A percentile compares a stretch with the other conserved stretches of the same genome.
Evolutionary conservation across 1,140 invertebrate species (phyloP).

Genomic region (Temnothorax curvispinosus): DNA sequence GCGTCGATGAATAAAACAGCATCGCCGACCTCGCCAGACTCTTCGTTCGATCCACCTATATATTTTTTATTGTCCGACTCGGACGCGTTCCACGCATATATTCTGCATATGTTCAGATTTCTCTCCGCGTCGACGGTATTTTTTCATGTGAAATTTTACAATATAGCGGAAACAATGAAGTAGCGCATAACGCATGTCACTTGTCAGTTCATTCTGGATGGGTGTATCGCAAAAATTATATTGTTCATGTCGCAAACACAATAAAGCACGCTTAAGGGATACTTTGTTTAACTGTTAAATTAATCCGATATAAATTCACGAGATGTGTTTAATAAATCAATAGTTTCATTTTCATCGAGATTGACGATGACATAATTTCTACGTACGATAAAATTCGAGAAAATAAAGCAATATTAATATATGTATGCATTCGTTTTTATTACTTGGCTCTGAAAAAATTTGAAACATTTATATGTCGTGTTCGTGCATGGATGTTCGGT

Average conservation of each 20-base stretch:
- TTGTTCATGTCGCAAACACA: background rate
- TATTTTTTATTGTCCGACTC: slow-evolving; percentile 42
- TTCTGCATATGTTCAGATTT: slow-evolving; percentile 11
- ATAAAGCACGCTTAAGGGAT: background rate
- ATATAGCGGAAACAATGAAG: slow-evolving; percentile 29
- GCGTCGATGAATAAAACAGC: slow-evolving; percentile 61
- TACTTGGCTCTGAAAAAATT: background rate
- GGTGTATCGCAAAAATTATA: slow-evolving; percentile 34
- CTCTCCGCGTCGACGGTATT: background rate
- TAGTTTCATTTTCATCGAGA: background rate
- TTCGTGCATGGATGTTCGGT: background rate
- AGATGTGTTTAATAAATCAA: background rate
- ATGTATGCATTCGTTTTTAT: background rate
- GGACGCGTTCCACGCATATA: slow-evolving; percentile 11
- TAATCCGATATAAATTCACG: slow-evolving; percentile 30
- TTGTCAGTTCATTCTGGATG: background rate
- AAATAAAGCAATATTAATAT: slow-evolving; percentile 9
- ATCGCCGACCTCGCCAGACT: slow-evolving; percentile 4
- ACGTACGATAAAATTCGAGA: background rate
- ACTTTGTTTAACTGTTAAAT: slow-evolving; percentile 32
- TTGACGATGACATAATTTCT: background rate
- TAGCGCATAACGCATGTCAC: background rate
- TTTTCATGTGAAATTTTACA: slow-evolving; percentile 30
- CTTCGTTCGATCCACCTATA: background rate
- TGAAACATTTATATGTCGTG: background rate